These are phyloP conservation scores for Subacronicta megacephala DNA, from an alignment of 2,888 invertebrate species.

Conservation along the genomic window DNA sequence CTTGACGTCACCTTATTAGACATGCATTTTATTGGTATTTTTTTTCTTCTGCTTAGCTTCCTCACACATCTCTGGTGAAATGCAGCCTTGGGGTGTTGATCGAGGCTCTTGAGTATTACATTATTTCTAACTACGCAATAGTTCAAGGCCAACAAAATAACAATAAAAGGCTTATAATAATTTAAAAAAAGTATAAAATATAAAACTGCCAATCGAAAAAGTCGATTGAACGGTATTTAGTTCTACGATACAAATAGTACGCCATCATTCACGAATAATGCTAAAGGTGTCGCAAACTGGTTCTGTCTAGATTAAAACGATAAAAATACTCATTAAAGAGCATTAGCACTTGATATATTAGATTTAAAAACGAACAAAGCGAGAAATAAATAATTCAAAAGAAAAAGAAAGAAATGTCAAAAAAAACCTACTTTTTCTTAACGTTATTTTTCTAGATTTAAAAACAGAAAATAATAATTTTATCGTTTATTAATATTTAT, in stretches of 20 bases:
- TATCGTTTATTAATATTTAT: too few relatives aligned
- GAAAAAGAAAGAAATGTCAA: constrained; percentile 6
- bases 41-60: too few relatives aligned
- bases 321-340: constrained; percentile 46
- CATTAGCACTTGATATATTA: constrained; percentile 51
- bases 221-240: constrained; percentile 31
- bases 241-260: constrained; percentile 35
- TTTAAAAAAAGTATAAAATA: constrained; percentile 29
- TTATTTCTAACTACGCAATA: too few relatives aligned
- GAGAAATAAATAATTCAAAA: constrained; percentile 47
- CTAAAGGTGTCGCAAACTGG: constrained; percentile 48
- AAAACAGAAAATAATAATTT: too few relatives aligned
- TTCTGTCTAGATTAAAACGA: constrained; percentile 48
- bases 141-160: too few relatives aligned
- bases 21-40: too few relatives aligned
- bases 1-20: too few relatives aligned
- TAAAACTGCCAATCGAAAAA: constrained; percentile 30
- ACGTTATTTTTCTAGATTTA: constrained; percentile 8
- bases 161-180: constrained; percentile 45
- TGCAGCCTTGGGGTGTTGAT: too few relatives aligned
- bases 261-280: constrained; percentile 45
- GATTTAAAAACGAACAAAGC: constrained; percentile 42
- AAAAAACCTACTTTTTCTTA: constrained; percentile 12
- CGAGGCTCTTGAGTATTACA: too few relatives aligned
- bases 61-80: too few relatives aligned